These are phyloP conservation scores for Coleophora flavipennella DNA, from an alignment of 2,888 invertebrate species.

Conservation along the genomic window DNA sequence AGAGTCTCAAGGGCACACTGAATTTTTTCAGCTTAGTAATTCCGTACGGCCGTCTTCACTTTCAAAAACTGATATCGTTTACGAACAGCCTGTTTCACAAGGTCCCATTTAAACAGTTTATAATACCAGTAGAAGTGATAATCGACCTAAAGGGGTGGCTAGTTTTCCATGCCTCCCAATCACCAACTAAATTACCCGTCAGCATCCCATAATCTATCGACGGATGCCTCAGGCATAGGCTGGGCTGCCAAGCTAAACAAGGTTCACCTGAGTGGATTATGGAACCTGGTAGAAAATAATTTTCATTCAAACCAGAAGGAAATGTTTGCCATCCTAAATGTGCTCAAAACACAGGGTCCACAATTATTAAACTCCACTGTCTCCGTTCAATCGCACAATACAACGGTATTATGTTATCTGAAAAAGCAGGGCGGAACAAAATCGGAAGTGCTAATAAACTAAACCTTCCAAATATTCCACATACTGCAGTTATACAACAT, in stretches of 20 bases:
- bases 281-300: conserved; percentile 6
- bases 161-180: no score
- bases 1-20: not conserved
- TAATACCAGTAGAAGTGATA: no score
- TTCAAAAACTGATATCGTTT: not conserved
- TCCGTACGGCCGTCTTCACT: not conserved
- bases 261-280: conserved; percentile 3
- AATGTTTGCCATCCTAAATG: conserved; percentile 12
- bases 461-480: conserved; percentile 9
- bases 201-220: conserved; percentile 5
- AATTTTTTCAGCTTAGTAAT: conserved; percentile 1
- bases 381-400: conserved; percentile 17
- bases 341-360: not conserved
- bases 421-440: conserved; percentile 21
- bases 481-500: conserved; percentile 6
- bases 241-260: conserved; percentile 16
- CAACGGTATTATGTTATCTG: conserved; percentile 14
- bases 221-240: conserved; percentile 11
- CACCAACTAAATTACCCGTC: not conserved
- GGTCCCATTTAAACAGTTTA: no score
- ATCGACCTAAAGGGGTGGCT: not conserved
- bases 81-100: not conserved
- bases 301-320: conserved; percentile 16
- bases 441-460: conserved; percentile 6
- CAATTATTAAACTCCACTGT: not conserved